phyloP scores from a whole-genome alignment of 2,113 vertebrate species.

The Ammodytes dubius region DNA sequence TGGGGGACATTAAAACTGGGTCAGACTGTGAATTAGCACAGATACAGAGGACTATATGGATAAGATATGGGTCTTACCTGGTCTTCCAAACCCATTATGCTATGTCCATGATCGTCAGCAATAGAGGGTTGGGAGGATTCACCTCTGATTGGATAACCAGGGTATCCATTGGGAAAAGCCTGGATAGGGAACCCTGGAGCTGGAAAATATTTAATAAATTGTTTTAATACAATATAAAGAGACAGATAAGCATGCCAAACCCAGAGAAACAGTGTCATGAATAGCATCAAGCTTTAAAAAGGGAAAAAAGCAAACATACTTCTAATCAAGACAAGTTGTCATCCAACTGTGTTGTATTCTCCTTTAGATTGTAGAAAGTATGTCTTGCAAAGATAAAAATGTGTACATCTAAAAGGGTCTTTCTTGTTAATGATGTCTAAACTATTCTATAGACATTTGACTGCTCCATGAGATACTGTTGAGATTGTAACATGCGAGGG shows the following conservation, averaged over 20 bases:
- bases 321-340: background rate
- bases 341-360: too few relatives aligned
- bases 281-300: background rate
- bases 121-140: slow-evolving; percentile 91
- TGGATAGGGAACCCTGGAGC: slow-evolving; percentile 91
- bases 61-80: slow-evolving; percentile 85
- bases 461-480: too few relatives aligned
- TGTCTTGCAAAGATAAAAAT: too few relatives aligned
- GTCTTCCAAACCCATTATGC: slow-evolving; percentile 93
- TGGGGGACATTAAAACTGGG: slow-evolving; percentile 1
- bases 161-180: slow-evolving; percentile 95
- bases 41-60: background rate
- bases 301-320: too few relatives aligned
- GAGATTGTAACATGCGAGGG: too few relatives aligned
- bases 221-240: background rate
- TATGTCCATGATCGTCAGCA: slow-evolving; percentile 92
- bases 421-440: too few relatives aligned
- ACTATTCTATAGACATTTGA: too few relatives aligned
- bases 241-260: background rate
- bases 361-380: too few relatives aligned
- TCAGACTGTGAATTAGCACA: slow-evolving; percentile 1
- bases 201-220: slow-evolving; percentile 63
- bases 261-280: background rate
- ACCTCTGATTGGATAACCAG: slow-evolving; percentile 89
- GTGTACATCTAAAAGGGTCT: too few relatives aligned